Percentiles rank a stretch among this genome's conserved stretches.
These are phyloP conservation scores for Holacanthus passer DNA, from an alignment of 2,113 vertebrate genomes.

Conservation along the genomic window DNA sequence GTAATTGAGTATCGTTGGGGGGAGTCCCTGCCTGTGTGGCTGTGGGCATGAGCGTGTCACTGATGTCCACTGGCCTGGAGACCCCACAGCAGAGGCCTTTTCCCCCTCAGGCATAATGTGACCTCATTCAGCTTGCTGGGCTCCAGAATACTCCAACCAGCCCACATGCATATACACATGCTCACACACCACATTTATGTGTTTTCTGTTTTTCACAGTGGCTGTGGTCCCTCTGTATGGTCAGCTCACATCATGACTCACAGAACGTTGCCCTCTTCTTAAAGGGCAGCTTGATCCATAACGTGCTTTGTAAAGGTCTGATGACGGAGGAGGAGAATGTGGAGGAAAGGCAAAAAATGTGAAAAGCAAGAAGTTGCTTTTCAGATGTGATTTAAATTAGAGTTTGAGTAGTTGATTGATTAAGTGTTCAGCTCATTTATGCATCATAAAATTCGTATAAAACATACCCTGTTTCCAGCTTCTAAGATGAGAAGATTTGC, in stretches of 20 bases:
- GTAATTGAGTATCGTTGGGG: conserved; percentile 78
- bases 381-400: conserved; percentile 5
- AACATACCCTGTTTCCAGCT: background rate
- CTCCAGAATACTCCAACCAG: conserved; percentile 41
- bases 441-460: background rate
- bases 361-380: background rate
- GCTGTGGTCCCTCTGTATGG: conserved; percentile 26
- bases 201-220: conserved; percentile 39
- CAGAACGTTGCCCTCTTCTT: conserved; percentile 27
- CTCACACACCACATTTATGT: conserved; percentile 48
- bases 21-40: conserved; percentile 64
- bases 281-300: conserved; percentile 37
- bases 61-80: conserved; percentile 71
- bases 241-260: conserved; percentile 49
- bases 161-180: conserved; percentile 49
- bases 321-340: conserved; percentile 1
- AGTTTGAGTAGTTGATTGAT: background rate
- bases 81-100: conserved; percentile 63
- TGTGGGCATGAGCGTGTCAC: conserved; percentile 58
- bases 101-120: conserved; percentile 75
- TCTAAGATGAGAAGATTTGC: background rate
- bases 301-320: conserved; percentile 36
- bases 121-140: conserved; percentile 79
- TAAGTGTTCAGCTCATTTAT: background rate
- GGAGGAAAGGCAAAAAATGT: background rate